These are phyloP conservation scores for Propithecus deckenii DNA, from an alignment of 2,797 vertebrate genomes.

Conservation along the genomic window DNA sequence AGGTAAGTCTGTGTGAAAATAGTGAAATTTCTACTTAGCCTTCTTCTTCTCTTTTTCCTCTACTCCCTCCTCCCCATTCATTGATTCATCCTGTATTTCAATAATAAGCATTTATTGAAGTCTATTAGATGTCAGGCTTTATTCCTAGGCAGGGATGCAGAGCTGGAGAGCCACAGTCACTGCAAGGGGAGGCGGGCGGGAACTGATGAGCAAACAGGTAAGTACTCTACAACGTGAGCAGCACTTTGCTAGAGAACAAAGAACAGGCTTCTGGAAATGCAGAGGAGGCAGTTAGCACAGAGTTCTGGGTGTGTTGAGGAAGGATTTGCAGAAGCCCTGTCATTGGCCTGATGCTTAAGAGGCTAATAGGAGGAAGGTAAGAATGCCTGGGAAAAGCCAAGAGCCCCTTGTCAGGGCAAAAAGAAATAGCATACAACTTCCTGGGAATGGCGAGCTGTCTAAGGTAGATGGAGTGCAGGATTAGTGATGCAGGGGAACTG, in stretches of 20 bases:
- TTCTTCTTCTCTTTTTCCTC: not conserved
- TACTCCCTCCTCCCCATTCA: not conserved
- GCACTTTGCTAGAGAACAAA: not conserved
- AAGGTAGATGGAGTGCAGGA: not conserved
- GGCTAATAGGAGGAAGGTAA: not conserved
- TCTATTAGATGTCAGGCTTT: conserved; percentile 51
- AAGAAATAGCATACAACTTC: not conserved
- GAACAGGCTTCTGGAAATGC: not conserved
- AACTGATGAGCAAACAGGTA: conserved; percentile 44
- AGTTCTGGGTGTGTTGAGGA: not conserved
- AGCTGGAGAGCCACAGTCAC: conserved; percentile 40
- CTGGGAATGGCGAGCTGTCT: not conserved
- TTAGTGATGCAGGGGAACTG: not conserved
- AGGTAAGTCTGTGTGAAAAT: conserved; percentile 52
- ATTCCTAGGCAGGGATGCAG: not conserved
- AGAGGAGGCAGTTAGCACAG: not conserved
- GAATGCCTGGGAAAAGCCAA: not conserved
- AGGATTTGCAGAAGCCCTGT: not conserved
- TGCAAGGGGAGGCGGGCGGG: not conserved
- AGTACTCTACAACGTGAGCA: conserved; percentile 3
- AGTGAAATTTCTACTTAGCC: conserved; percentile 1
- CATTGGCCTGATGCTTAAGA: not conserved
- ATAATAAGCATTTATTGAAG: conserved; percentile 44
- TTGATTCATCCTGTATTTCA: conserved; percentile 45
- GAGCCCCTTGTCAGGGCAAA: not conserved